Evolutionary conservation across 2,113 vertebrate genomes (phyloP).

Genomic region (Saguinus imperator): DNA sequence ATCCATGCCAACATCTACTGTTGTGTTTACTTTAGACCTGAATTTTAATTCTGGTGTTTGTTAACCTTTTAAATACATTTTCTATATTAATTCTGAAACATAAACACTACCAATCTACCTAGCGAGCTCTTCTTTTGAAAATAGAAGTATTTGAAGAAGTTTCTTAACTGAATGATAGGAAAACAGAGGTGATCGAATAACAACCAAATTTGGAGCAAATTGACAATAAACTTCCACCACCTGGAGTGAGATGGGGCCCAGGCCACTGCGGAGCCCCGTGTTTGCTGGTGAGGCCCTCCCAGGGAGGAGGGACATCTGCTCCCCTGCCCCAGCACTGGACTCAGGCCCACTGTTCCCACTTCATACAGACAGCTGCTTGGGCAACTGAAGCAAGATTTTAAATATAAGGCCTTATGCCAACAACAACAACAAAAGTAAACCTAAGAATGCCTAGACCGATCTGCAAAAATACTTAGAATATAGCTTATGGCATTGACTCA

Average conservation of each 20-base stretch:
- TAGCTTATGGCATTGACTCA: too few species aligned
- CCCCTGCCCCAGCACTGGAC: rapidly evolving
- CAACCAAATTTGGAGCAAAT: neutral
- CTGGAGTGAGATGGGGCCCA: rapidly evolving
- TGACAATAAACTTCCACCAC: rapidly evolving
- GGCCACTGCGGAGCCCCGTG: rapidly evolving
- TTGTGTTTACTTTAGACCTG: too few species aligned
- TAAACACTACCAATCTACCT: neutral
- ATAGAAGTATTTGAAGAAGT: neutral
- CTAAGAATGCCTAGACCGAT: rapidly evolving
- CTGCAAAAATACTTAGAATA: neutral
- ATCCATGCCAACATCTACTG: too few species aligned
- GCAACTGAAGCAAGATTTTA: neutral
- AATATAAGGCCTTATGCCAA: neutral
- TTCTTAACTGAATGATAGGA: neutral
- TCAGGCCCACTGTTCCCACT: rapidly evolving
- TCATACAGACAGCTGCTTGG: rapidly evolving
- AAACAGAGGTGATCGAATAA: neutral
- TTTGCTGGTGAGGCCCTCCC: rapidly evolving
- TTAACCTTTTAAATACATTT: neutral
- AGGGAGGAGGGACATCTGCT: rapidly evolving
- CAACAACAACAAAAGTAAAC: neutral
- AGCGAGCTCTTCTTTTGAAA: neutral
- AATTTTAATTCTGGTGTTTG: neutral
- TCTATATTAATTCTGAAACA: neutral